These are phyloP conservation scores for Poecilia wingei DNA, from an alignment of 2,797 vertebrate species.

Conservation along the genomic window DNA sequence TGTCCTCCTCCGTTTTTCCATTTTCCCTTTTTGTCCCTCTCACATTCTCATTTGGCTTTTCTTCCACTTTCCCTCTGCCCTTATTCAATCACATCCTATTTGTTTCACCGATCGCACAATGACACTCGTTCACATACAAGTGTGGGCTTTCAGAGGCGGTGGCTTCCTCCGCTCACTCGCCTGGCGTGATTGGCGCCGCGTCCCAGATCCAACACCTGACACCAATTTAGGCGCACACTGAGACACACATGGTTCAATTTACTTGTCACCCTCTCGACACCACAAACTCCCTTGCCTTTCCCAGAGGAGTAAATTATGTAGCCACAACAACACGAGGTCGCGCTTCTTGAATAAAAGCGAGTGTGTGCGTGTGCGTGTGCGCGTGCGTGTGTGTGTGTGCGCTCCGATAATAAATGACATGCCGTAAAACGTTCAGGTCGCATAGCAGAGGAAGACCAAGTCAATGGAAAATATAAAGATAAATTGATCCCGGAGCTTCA, in stretches of 20 bases:
- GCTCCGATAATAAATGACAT: constrained; percentile 46
- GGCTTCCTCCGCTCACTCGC: constrained; percentile 24
- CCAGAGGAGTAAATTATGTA: constrained; percentile 52
- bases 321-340: constrained; percentile 46
- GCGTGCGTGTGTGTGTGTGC: too few species aligned
- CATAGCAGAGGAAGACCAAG: constrained; percentile 37
- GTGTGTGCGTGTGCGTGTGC: background rate
- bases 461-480: constrained; percentile 67
- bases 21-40: constrained; percentile 12
- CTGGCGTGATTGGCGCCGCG: constrained; percentile 23
- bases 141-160: constrained; percentile 41
- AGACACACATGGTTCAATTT: constrained; percentile 50
- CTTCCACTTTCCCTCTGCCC: constrained; percentile 53
- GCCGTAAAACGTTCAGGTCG: constrained; percentile 21
- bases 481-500: constrained; percentile 69
- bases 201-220: constrained; percentile 50
- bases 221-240: constrained; percentile 42
- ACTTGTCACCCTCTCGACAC: constrained; percentile 35
- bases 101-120: constrained; percentile 49
- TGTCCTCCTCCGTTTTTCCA: constrained; percentile 13
- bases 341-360: constrained; percentile 34
- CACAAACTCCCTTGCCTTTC: constrained; percentile 22
- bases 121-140: constrained; percentile 15
- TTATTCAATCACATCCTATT: constrained; percentile 75
- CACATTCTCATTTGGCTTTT: constrained; percentile 35